These are phyloP conservation scores for Fregata magnificens DNA, from an alignment of 2,113 vertebrate genomes.

Conservation along the genomic window DNA sequence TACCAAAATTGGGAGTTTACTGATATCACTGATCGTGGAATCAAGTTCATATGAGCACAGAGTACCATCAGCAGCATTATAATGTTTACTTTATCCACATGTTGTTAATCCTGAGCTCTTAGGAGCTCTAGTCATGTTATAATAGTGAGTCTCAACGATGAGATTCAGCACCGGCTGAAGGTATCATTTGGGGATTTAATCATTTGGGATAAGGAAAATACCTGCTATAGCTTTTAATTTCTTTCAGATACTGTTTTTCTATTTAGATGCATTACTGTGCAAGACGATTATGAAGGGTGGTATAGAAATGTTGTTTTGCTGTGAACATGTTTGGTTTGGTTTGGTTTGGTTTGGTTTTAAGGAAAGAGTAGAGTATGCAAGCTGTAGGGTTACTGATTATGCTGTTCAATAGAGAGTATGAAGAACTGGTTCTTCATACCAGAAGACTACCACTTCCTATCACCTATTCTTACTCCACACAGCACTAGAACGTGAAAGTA, in stretches of 20 bases:
- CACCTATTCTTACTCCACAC: background rate
- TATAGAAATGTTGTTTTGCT: background rate
- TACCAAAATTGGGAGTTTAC: background rate
- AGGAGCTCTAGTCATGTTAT: background rate
- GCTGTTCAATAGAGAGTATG: background rate
- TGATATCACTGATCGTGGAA: background rate
- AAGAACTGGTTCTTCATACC: background rate
- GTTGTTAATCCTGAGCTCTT: background rate
- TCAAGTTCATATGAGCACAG: background rate
- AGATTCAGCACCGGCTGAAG: background rate
- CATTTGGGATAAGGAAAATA: background rate
- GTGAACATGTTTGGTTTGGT: fast-evolving
- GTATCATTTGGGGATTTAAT: background rate
- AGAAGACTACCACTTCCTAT: background rate
- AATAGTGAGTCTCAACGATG: background rate
- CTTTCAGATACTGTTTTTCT: background rate
- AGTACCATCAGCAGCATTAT: background rate
- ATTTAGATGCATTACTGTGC: background rate
- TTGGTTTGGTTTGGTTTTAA: background rate
- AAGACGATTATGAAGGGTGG: background rate
- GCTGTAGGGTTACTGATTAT: background rate
- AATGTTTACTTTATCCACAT: background rate
- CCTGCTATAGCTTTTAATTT: background rate
- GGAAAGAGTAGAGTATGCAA: background rate
- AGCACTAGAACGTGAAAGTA: background rate